Base-by-base conservation (phyloP, 2,797 vertebrate genomes). In the Esox lucius region DNA sequence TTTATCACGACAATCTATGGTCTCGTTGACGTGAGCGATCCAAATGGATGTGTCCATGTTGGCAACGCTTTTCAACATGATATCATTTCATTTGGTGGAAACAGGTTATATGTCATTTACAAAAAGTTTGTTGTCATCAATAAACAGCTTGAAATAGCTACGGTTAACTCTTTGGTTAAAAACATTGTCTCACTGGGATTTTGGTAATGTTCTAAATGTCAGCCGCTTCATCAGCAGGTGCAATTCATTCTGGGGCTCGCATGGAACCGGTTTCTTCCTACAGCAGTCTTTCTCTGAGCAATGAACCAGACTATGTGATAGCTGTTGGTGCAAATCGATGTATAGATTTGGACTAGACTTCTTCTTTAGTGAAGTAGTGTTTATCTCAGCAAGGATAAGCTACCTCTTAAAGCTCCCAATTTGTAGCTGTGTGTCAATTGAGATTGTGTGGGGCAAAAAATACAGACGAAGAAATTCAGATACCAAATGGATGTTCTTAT, bases 301-400 rank as follows among this genome's bases (percentile, higher is more conserved):
- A 28, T 17, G 15, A 24, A 24, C 68, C 24, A 8, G 42, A 72
- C 49, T 48, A 5, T 31, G n/a, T 17, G 35, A 70, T 59, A n/a
- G 11, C 53, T 2, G 53, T 28, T 69, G 39, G 75, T 76, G 68
- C 56, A 42, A 79, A 78, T 74, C 39, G 31, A 22, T 80, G 67
- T 48, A 69, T 74, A 49, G 19, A 80, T 79, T 76, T 74, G 22
- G 15, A 70, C 22, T 8, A 42, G 64, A 77, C 82, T 82, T 33
- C 68, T 75, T 33, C 64, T 75, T 35, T 68, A 53, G 61, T 70
- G 42, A 19, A 31, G 48, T 39, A 48, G 13, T 78, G 64, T 19
- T 80, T 51, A 75, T 74, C 74, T 74, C 62, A 39, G 62, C 22
- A 42, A 61, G 48, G 65, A 75, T 78, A 28, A 73, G 70, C 3